Base-by-base conservation (phyloP, 1,140 invertebrate genomes). In the Papilio polyxenes region DNA sequence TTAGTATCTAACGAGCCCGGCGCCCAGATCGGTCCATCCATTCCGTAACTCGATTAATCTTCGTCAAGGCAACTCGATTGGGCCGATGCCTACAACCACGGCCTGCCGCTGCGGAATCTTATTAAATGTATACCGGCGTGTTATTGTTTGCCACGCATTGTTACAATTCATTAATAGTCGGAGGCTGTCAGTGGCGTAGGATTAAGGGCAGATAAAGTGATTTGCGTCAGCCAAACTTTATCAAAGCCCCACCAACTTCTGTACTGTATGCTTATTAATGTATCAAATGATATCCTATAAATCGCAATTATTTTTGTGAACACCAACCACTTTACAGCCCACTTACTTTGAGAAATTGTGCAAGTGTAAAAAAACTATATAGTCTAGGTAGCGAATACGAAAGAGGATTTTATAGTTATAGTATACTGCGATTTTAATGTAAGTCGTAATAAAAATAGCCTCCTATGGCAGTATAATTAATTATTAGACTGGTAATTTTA, bases 111-210 rank as follows among this genome's bases (percentile, higher is more conserved):
- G 85, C 87, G 89, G 90, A 90, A 90, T 92, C 88, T 89, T 90
- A 90, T 90, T 88, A 89, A 90, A 87, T 89, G 85, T 87, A 83
- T 88, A 82, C 59, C 86, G 85, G 87, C 84, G 80, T 83, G 85
- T 87, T 87, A 92, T 92, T 93, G 91, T 92, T 92, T 89, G 87
- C 83, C 84, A 88, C 85, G 88, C 89, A 88, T 90, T 91, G 88
- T 87, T 89, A 87, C 89, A 91, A 92, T 91, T 92, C 87, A 92
- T 92, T 91, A 91, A 92, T 93, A 89, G 91, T 87, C 81, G 84
- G 65, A 85, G 85, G 84, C 86, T 89, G 89, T 88, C 90, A 87
- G 86, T 84, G 84, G 80, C 83, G 82, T 74, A 78, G 85, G 84
- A 87, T 89, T 88, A 86, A 85, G 86, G 87, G 78, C 78, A 80